Evolutionary conservation across 2,888 invertebrate genomes (phyloP), one percentile per base, ranked within the genome.

Genomic region (Polylopha cassiicola): DNA sequence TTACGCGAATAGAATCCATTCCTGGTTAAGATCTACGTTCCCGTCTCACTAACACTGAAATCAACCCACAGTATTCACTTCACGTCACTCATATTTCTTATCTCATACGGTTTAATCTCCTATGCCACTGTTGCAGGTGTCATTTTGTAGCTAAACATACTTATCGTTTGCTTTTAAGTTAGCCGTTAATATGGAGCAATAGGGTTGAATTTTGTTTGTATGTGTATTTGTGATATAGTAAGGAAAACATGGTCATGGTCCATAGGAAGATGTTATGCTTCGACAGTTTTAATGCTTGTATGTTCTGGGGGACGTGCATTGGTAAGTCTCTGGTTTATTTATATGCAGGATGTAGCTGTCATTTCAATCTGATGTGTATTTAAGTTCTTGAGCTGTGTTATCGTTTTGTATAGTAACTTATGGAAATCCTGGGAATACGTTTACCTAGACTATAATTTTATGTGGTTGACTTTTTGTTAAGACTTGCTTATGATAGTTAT

Each of bases 281-380:
- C 34, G 28, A 26, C 16, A 36, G 36, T 26, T 41, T n/a, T 41
- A 41, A 41, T 41, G 41, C 36, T 36, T 11, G 21, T 30, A 20
- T 26, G 41, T 30, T 36, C 36, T 41, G 11, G 26, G 34, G 36
- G 36, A 36, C 21, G 30, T 36, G 34, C 41, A 26, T 21, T 34
- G 15, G 11, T 41, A 5, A 32, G 31, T 22, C 34, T 15, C 28
- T 24, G 30, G 36, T 41, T 30, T 41, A 41, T 36, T 41, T 36
- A 41, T 30, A 36, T 30, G 30, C 41, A 34, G 41, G 41, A 41
- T 41, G 41, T 15, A 24, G 29, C 34, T 41, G 41, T 36, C 41
- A 41, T 41, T 41, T 41, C 41, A 36, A 41, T 36, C 36, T n/a
- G n/a, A n/a, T n/a, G 36, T 41, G 36, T 30, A 20, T 24, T 20